Percentiles rank a stretch among this genome's conserved stretches.
Evolutionary conservation across 2,888 invertebrate species (phyloP).

Genomic region (Acronicta alni): DNA sequence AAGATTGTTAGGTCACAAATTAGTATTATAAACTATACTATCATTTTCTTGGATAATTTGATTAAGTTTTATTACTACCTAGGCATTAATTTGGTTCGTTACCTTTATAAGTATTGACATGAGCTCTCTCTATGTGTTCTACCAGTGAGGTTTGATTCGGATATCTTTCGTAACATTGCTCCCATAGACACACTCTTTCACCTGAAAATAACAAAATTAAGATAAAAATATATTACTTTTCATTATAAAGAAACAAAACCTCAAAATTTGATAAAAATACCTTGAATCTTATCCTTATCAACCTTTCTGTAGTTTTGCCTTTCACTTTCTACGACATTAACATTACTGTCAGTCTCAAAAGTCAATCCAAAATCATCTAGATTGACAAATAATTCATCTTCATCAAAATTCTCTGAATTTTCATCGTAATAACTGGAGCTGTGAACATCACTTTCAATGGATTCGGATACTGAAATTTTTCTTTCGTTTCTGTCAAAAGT

Average conservation of each 20-base stretch:
- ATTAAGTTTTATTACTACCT: no score
- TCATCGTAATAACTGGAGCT: slow-evolving; percentile 83
- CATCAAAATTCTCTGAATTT: slow-evolving; percentile 82
- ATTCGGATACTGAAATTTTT: slow-evolving; percentile 81
- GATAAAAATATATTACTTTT: no score
- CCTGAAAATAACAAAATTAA: slow-evolving; percentile 67
- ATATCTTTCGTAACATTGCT: slow-evolving; percentile 94
- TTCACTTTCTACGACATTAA: slow-evolving; percentile 49
- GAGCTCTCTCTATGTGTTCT: slow-evolving; percentile 95
- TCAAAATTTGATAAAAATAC: slow-evolving; percentile 55
- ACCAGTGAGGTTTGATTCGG: slow-evolving; percentile 94
- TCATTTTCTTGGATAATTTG: no score
- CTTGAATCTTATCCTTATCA: slow-evolving; percentile 77
- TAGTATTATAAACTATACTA: no score
- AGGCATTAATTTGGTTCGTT: no score
- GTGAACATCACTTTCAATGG: slow-evolving; percentile 83
- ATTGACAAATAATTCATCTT: slow-evolving; percentile 84
- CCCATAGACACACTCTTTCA: slow-evolving; percentile 93
- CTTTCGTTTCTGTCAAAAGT: slow-evolving; percentile 77
- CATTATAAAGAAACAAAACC: background rate
- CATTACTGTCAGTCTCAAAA: slow-evolving; percentile 75
- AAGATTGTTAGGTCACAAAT: no score
- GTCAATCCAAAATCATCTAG: slow-evolving; percentile 82
- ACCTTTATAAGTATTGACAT: slow-evolving; percentile 95
- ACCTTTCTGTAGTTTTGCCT: slow-evolving; percentile 63